Percentiles rank a stretch among this genome's conserved stretches.
These are phyloP conservation scores for Lanius ludovicianus DNA, from an alignment of 2,113 vertebrate species.

Conservation along the genomic window DNA sequence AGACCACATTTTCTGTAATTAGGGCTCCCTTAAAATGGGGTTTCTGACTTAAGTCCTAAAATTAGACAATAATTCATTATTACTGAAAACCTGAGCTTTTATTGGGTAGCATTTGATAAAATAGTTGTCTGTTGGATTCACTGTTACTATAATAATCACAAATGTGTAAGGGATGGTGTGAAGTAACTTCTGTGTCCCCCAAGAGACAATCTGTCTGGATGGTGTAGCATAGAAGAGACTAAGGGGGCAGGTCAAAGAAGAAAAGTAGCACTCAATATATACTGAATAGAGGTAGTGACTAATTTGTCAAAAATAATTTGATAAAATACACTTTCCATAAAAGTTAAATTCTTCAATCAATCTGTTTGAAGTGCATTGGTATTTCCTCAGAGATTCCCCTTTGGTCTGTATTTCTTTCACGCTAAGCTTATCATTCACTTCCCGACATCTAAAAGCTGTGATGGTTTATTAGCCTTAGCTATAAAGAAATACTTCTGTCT, in stretches of 20 bases:
- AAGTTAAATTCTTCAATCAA: not conserved
- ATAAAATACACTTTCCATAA: not conserved
- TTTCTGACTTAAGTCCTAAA: not conserved
- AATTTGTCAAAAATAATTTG: not conserved
- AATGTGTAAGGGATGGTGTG: not conserved
- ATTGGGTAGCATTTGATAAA: not conserved
- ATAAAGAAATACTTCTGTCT: not conserved
- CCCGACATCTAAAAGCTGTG: not conserved
- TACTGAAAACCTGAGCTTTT: not conserved
- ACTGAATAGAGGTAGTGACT: not conserved
- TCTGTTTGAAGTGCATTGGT: not conserved
- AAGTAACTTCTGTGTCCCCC: not conserved
- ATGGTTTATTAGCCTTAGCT: not conserved
- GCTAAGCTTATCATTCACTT: not conserved
- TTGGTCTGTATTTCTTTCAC: not conserved
- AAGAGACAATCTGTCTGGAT: not conserved
- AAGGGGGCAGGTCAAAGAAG: not conserved
- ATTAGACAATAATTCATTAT: not conserved
- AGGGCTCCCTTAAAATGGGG: not conserved
- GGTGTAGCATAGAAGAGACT: not conserved
- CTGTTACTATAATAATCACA: not conserved
- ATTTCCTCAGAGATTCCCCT: not conserved
- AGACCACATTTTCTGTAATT: not conserved
- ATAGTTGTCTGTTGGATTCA: not conserved
- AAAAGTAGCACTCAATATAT: not conserved